phyloP scores from a whole-genome alignment of 2,113 vertebrate genomes.

The Hymenochirus boettgeri region DNA sequence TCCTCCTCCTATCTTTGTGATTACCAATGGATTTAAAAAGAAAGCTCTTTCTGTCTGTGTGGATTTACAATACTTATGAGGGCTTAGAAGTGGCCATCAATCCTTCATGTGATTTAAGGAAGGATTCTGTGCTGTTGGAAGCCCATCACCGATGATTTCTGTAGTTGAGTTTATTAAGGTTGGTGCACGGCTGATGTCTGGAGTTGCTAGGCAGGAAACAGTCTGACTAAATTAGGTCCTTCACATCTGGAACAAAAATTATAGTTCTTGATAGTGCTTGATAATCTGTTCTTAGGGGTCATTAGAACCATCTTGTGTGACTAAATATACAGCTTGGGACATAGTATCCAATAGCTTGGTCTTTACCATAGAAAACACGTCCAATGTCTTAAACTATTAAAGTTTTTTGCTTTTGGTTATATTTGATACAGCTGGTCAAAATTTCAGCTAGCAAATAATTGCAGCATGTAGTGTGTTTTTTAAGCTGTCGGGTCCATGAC shows the following conservation, averaged over 20 bases:
- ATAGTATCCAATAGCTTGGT: too few species aligned
- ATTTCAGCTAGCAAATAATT: too few species aligned
- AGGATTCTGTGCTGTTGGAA: conserved; percentile 8
- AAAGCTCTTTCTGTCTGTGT: conserved; percentile 34
- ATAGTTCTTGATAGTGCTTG: too few species aligned
- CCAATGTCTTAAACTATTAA: too few species aligned
- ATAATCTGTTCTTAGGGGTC: too few species aligned
- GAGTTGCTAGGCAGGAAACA: background rate
- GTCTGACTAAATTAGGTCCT: background rate
- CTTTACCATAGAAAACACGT: too few species aligned
- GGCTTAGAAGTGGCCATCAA: conserved; percentile 25
- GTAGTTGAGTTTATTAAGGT: conserved; percentile 9
- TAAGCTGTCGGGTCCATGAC: too few species aligned
- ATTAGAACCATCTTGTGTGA: too few species aligned
- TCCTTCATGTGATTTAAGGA: conserved; percentile 20
- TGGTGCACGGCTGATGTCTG: background rate
- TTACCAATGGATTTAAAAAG: conserved; percentile 27
- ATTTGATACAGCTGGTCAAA: too few species aligned
- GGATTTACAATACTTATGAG: conserved; percentile 32
- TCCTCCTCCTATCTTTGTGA: conserved; percentile 24
- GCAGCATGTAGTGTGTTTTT: too few species aligned
- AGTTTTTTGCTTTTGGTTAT: too few species aligned
- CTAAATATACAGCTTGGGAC: too few species aligned
- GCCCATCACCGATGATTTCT: conserved; percentile 7
- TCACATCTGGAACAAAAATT: conserved; percentile 16